phyloP scores from a whole-genome alignment of 2,888 invertebrate genomes.

The Megamerina dolium region DNA sequence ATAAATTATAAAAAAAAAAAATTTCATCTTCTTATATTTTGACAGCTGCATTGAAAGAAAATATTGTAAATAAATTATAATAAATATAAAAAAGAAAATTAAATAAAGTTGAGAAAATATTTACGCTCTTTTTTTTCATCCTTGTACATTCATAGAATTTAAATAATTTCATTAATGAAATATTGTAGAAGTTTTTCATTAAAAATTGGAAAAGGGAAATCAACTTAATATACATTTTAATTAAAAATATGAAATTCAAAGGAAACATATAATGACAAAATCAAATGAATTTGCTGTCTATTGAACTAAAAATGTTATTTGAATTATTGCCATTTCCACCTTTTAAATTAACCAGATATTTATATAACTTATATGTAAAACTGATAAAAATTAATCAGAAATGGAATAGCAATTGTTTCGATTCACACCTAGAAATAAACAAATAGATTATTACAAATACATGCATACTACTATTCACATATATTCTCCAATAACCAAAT shows the following conservation, averaged over 20 bases:
- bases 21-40: slow-evolving; percentile 6
- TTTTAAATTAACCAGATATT: no score
- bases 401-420: no score
- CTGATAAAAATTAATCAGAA: no score
- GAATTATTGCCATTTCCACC: no score
- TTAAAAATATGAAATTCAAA: neutral
- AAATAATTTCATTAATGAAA: neutral
- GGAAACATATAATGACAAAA: neutral
- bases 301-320: slow-evolving; percentile 3
- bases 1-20: slow-evolving; percentile 20
- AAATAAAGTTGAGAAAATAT: neutral
- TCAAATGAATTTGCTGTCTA: slow-evolving; percentile 8
- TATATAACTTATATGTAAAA: no score
- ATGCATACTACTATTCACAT: no score
- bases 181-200: neutral
- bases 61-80: neutral
- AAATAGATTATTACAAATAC: no score
- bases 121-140: neutral
- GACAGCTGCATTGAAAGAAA: neutral
- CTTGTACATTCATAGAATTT: neutral
- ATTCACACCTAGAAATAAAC: no score
- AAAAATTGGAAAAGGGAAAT: neutral
- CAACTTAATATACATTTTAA: no score
- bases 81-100: neutral
- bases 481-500: no score